Evolutionary conservation across 2,113 vertebrate species (phyloP), one percentile per base, ranked within the genome.

Genomic region (Lasiurus cinereus): DNA sequence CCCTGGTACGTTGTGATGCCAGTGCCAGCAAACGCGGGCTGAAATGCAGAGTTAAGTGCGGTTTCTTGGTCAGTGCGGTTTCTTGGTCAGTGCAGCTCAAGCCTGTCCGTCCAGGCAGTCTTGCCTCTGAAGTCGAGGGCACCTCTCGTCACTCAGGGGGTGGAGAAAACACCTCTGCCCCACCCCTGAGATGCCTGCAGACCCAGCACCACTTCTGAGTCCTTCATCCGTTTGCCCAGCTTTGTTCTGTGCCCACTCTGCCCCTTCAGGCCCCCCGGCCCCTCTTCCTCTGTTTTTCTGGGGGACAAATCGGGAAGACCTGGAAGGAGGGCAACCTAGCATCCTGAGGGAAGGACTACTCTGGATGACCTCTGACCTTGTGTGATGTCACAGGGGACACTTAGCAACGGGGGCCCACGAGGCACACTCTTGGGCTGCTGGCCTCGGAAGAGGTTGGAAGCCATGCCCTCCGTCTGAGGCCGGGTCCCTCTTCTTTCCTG

Each of bases 361-460:
- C 46, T 8, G 13, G 70, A 36, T 50, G 56, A 77, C 74, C 83
- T 88, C 76, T 92, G 80, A 93, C 54, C 66, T 90, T n/a, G 19
- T 5, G 2, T 94, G 96, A 96, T 69, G 82, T 97, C 96, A 98
- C 87, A 97, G 88, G 94, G 89, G 92, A 21, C 21, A 19, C 89
- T 2, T 59, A 76, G 95, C 93, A 95, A 96, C 85, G 0, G 62
- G 62, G 21, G 0, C 74, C 70, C 82, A 46, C 9, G 50, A 16
- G 14, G 14, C 43, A 43, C 12, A 29, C 66, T 48, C 66, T 48
- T 43, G 13, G 46, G 67, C 80, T 46, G 66, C 84, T 89, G 46
- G 8, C 3, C 8, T 36, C 0, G 39, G 39, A 29, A 66, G 70
- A 93, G 48, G 19, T 6, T 29, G 27, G 48, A 77, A 52, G 94